These are phyloP conservation scores for Mus pahari DNA, from an alignment of 2,113 vertebrate species.

Conservation along the genomic window DNA sequence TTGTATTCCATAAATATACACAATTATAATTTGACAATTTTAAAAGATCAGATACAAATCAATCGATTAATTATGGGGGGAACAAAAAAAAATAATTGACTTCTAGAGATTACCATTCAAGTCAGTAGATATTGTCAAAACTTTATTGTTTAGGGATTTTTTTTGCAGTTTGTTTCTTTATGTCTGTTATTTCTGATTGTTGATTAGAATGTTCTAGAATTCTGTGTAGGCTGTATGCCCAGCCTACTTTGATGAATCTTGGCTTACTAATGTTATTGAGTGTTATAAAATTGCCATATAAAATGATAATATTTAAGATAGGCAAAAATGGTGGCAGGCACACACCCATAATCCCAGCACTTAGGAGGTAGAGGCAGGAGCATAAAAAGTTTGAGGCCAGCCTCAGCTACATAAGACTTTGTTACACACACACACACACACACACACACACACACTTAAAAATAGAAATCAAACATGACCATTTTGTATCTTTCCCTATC, in stretches of 20 bases:
- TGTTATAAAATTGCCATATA: background rate
- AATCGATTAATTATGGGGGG: background rate
- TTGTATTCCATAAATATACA: background rate
- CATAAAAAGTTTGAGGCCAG: background rate
- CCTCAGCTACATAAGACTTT: background rate
- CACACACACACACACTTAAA: background rate
- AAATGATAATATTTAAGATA: background rate
- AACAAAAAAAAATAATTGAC: background rate
- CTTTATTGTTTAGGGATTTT: background rate
- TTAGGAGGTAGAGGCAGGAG: background rate
- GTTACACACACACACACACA: background rate
- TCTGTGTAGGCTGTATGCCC: background rate
- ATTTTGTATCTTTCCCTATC: background rate
- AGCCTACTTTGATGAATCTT: background rate
- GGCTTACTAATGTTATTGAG: background rate
- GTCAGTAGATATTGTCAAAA: background rate
- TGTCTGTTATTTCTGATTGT: background rate
- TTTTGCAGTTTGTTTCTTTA: background rate
- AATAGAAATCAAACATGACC: background rate
- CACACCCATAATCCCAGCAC: too few relatives aligned
- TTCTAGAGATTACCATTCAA: background rate
- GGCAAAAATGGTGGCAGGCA: background rate
- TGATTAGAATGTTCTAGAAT: background rate
- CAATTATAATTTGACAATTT: background rate
- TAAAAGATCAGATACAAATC: background rate